Percentiles rank a stretch among this genome's conserved stretches.
These are phyloP conservation scores for Brachionus rotundiformis DNA, from an alignment of 1,140 invertebrate species.

Conservation along the genomic window DNA sequence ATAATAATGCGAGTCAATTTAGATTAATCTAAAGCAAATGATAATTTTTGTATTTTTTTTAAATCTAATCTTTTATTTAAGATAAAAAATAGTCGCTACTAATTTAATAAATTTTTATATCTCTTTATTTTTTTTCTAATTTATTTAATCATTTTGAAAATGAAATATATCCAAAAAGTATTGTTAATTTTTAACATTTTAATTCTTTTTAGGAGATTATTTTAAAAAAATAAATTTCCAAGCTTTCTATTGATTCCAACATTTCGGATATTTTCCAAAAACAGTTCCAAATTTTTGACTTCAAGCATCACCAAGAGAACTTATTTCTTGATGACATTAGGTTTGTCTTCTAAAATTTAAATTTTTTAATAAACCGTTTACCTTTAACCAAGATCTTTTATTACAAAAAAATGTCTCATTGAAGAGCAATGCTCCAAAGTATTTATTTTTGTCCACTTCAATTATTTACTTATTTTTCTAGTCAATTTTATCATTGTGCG, in stretches of 20 bases:
- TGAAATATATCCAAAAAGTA: conserved; percentile 34
- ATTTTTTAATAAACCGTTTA: not conserved
- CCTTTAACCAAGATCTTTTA: conserved; percentile 9
- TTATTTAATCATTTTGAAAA: not conserved
- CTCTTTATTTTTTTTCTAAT: not conserved
- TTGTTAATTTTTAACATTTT: not conserved
- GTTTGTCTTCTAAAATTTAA: not conserved
- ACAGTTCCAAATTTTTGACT: conserved; percentile 17
- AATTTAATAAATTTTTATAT: not conserved
- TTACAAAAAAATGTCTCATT: not conserved
- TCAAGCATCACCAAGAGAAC: conserved; percentile 12
- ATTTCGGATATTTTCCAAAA: not conserved
- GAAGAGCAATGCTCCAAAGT: conserved; percentile 25
- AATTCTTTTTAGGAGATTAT: not conserved
- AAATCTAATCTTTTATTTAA: not conserved
- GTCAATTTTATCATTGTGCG: conserved; percentile 13
- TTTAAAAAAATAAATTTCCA: not conserved
- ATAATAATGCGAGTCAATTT: not conserved
- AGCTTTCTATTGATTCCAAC: not conserved
- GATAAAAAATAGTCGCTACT: not conserved
- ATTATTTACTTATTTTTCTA: not conserved
- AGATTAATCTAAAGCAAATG: not conserved
- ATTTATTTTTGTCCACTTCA: not conserved
- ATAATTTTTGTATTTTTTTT: conserved; percentile 10
- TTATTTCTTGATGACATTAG: not conserved